Conservation (phyloP, 2,797 vertebrate genomes). For the Harpagifer antarcticus region DNA sequence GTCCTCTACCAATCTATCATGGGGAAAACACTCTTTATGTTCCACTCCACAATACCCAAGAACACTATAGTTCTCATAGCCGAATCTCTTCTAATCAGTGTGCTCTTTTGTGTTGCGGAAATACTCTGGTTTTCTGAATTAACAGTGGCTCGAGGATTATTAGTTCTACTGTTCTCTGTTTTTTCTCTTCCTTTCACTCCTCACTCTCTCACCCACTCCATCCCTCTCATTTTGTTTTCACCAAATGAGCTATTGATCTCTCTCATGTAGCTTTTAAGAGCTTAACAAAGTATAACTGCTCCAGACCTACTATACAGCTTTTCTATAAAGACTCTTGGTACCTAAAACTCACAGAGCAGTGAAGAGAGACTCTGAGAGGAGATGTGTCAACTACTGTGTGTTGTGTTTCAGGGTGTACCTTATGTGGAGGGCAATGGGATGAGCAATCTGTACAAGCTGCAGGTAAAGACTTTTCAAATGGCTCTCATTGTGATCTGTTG, state of each 20-base stretch:
- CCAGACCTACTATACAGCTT: conserved; percentile 55
- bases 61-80: conserved; percentile 40
- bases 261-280: conserved; percentile 72
- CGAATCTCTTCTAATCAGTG: conserved; percentile 59
- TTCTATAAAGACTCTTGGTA: conserved; percentile 42
- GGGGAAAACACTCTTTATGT: conserved; percentile 60
- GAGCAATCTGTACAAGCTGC: conserved; percentile 97
- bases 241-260: conserved; percentile 76
- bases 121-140: conserved; percentile 50
- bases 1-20: conserved; percentile 56
- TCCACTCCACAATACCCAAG: conserved; percentile 36
- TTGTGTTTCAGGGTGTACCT: conserved; percentile 87
- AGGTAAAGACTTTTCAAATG: conserved; percentile 86
- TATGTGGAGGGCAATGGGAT: conserved; percentile 93
- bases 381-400: conserved; percentile 41
- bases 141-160: conserved; percentile 49
- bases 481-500: conserved; percentile 26
- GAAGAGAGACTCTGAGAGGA: conserved; percentile 18
- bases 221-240: conserved; percentile 58
- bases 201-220: conserved; percentile 31
- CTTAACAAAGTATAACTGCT: conserved; percentile 63
- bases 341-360: conserved; percentile 32
- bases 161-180: conserved; percentile 41
- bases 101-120: conserved; percentile 56
- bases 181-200: conserved; percentile 27